Percentiles rank a stretch among this genome's conserved stretches.
Evolutionary conservation across 2,797 vertebrate genomes (phyloP).

Genomic region (Gambusia yucatana): DNA sequence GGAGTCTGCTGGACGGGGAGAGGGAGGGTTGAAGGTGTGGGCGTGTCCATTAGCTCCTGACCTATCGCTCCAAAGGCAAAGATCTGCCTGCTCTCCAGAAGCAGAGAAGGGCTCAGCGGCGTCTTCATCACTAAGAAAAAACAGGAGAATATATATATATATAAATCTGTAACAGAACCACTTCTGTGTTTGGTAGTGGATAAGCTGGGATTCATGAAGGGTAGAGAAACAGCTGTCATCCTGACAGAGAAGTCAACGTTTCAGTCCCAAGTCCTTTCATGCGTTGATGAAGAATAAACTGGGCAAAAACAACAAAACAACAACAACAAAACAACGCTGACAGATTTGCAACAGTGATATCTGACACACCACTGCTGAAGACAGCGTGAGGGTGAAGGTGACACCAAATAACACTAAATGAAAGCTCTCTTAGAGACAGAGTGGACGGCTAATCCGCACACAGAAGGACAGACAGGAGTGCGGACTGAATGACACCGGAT

Average conservation of each 20-base stretch:
- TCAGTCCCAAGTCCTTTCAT: neutral
- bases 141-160: neutral
- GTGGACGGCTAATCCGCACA: conserved; percentile 7
- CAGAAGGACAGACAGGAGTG: conserved; percentile 17
- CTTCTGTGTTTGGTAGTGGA: neutral
- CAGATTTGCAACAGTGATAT: neutral
- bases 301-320: too few relatives aligned
- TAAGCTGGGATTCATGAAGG: neutral
- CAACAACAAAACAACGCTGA: neutral
- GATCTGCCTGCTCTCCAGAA: conserved; percentile 57
- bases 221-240: neutral
- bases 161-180: neutral
- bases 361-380: neutral
- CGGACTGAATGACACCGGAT: conserved; percentile 42
- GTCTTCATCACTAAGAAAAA: conserved; percentile 64
- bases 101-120: conserved; percentile 50
- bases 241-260: neutral
- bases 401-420: conserved; percentile 9
- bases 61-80: conserved; percentile 63
- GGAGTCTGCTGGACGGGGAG: conserved; percentile 40
- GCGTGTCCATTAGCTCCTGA: conserved; percentile 51
- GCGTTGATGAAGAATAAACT: neutral
- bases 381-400: neutral
- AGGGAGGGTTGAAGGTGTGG: conserved; percentile 29
- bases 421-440: neutral